Conservation (phyloP, 2,888 invertebrate species). For the Polyploca ridens region DNA sequence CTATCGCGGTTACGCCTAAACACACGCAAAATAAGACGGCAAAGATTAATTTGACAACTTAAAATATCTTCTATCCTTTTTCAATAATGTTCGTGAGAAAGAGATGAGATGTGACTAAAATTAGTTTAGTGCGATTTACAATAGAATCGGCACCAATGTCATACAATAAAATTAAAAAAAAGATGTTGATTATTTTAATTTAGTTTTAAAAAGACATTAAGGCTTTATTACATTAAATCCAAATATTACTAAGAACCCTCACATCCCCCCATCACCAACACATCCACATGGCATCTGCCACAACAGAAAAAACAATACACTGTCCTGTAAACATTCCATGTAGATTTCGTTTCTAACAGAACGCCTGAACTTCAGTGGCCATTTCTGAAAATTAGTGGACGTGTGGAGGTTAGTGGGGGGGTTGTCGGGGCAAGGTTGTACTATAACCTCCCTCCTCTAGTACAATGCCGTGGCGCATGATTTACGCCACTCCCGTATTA, state of each 20-base stretch:
- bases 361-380: slow-evolving; percentile 73
- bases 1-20: too few relatives aligned
- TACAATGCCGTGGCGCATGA: slow-evolving; percentile 77
- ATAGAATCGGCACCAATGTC: too few relatives aligned
- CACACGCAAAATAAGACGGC: too few relatives aligned
- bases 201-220: too few relatives aligned
- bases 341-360: slow-evolving; percentile 45
- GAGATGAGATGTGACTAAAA: too few relatives aligned
- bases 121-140: too few relatives aligned
- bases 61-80: too few relatives aligned
- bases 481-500: slow-evolving; percentile 87
- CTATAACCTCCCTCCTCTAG: slow-evolving; percentile 33
- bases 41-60: too few relatives aligned
- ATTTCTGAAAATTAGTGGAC: slow-evolving; percentile 81
- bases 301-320: neutral
- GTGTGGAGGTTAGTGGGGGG: slow-evolving; percentile 43
- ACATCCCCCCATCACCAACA: neutral
- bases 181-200: too few relatives aligned
- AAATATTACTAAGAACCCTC: neutral
- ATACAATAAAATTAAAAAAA: too few relatives aligned
- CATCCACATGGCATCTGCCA: neutral
- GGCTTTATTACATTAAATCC: too few relatives aligned
- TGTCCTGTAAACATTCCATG: slow-evolving; percentile 49
- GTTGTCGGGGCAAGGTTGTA: slow-evolving; percentile 30
- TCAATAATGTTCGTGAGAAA: too few relatives aligned